Percentiles rank a stretch among this genome's conserved stretches.
phyloP scores from a whole-genome alignment of 2,113 vertebrate species.

The Cariama cristata region DNA sequence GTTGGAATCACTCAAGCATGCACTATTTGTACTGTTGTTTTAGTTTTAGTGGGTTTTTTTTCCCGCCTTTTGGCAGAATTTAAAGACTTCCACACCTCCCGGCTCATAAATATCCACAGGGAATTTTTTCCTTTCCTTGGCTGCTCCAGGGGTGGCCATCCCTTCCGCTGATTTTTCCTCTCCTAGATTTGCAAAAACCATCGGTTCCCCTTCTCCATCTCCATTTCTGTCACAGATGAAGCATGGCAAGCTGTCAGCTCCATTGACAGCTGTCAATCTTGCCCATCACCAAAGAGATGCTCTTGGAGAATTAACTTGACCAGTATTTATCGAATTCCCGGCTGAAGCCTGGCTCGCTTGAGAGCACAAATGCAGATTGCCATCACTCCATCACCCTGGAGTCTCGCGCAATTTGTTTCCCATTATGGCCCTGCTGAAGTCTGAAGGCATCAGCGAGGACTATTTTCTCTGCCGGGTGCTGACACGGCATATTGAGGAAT shows the following conservation, averaged over 20 bases:
- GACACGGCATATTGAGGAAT: neutral
- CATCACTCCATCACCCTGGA: neutral
- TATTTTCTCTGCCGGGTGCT: slow-evolving; percentile 38
- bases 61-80: neutral
- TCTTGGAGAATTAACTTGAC: neutral
- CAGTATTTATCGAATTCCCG: neutral
- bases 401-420: neutral
- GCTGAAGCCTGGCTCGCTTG: neutral
- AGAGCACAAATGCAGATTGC: neutral
- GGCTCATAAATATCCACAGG: neutral
- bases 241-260: neutral
- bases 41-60: neutral
- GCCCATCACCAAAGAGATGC: neutral
- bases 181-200: neutral
- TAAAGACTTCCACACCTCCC: neutral
- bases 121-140: neutral
- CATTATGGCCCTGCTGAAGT: slow-evolving; percentile 27
- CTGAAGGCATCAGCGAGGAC: neutral
- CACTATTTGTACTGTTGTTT: neutral
- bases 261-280: slow-evolving; percentile 59
- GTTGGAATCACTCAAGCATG: neutral
- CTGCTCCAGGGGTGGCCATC: accelerated
- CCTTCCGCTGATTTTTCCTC: neutral
- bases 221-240: neutral
- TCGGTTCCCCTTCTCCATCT: neutral